These are phyloP conservation scores for Myanophis thanlyinensis DNA, from an alignment of 2,113 vertebrate species.

Conservation along the genomic window DNA sequence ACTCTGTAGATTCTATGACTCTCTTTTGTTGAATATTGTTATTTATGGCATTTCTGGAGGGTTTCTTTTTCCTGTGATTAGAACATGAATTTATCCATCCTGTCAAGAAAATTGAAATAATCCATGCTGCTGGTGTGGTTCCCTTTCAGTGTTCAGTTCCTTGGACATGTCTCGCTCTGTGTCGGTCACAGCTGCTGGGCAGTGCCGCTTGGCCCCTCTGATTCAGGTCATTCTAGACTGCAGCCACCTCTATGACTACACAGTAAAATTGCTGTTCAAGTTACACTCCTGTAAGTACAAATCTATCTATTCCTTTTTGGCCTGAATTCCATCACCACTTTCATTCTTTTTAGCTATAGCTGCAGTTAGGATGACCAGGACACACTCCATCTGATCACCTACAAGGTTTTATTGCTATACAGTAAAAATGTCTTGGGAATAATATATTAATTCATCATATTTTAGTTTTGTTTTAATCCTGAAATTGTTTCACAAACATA, in stretches of 20 bases:
- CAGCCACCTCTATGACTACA: conserved; percentile 98
- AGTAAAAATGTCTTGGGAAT: background rate
- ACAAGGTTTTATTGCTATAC: background rate
- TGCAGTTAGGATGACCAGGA: background rate
- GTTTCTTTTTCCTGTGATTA: background rate
- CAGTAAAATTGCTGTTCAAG: conserved; percentile 96
- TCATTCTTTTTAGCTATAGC: background rate
- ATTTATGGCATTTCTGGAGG: background rate
- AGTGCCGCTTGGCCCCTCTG: conserved; percentile 95
- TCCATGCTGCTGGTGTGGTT: background rate
- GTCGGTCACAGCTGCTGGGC: conserved; percentile 89
- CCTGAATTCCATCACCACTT: background rate
- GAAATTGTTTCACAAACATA: background rate
- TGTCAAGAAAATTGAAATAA: background rate
- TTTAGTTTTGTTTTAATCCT: background rate
- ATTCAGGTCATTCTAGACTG: conserved; percentile 95
- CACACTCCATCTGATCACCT: no score
- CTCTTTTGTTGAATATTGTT: background rate
- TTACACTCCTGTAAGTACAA: conserved; percentile 94
- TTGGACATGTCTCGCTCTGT: conserved; percentile 97
- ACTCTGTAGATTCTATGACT: background rate
- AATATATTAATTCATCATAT: background rate
- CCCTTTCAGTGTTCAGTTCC: conserved; percentile 86
- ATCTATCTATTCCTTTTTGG: background rate
- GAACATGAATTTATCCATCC: background rate